Conservation (phyloP, 2,113 vertebrate genomes). For the Phocoena phocoena region DNA sequence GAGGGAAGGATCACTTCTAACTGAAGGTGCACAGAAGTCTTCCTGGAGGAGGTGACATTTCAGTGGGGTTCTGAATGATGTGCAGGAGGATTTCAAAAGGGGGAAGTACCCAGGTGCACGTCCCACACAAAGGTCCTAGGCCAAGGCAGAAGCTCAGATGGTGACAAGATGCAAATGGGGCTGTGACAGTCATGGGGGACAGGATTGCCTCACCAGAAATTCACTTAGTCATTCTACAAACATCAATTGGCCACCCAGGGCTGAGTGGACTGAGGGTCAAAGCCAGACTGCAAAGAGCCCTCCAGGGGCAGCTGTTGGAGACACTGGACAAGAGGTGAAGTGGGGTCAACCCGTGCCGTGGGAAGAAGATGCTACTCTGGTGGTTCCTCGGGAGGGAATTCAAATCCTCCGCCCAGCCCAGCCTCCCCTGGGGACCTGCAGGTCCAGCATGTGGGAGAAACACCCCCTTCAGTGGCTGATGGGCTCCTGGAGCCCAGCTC, state of each 20-base stretch:
- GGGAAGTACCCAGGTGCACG: neutral
- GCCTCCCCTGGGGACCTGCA: neutral
- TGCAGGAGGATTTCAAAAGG: neutral
- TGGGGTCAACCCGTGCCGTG: accelerated
- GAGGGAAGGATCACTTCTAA: neutral
- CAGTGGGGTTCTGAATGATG: neutral
- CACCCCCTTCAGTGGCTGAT: neutral
- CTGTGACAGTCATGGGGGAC: too few species aligned
- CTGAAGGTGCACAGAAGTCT: neutral
- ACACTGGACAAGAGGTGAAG: accelerated
- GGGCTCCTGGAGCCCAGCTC: neutral
- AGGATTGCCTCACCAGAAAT: neutral
- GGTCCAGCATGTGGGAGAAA: accelerated
- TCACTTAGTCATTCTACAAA: neutral
- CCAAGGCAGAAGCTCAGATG: neutral
- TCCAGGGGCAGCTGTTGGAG: neutral
- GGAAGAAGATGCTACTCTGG: neutral
- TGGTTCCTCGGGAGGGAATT: neutral
- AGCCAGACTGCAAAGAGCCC: neutral
- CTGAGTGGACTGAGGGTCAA: neutral
- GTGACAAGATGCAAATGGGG: neutral
- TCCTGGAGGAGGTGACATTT: neutral
- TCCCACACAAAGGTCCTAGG: neutral
- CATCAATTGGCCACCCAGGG: neutral
- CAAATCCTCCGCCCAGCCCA: neutral